Conservation (phyloP, 2,113 vertebrate genomes). For the Aptenodytes forsteri region DNA sequence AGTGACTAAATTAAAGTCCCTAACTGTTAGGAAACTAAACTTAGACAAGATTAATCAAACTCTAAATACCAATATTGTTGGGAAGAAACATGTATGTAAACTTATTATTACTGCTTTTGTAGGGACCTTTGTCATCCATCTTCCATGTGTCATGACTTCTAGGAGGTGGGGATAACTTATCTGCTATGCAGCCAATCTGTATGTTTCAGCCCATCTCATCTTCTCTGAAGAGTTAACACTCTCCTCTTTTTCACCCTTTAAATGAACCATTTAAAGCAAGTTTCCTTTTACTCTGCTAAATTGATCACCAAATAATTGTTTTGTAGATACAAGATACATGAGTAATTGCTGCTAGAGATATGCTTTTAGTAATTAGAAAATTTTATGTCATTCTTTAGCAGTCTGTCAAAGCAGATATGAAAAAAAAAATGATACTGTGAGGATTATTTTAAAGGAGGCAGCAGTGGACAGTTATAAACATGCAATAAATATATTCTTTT, state of each 20-base stretch:
- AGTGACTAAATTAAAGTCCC: neutral
- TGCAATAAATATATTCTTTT: neutral
- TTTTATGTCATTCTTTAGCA: neutral
- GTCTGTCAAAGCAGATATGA: neutral
- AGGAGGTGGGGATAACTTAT: neutral
- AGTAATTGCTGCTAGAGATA: neutral
- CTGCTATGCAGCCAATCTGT: neutral
- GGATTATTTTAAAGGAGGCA: neutral
- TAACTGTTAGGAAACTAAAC: neutral
- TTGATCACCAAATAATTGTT: neutral
- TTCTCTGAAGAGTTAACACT: neutral
- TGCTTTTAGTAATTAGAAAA: neutral
- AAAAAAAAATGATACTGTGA: neutral
- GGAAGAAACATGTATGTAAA: neutral
- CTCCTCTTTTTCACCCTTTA: neutral
- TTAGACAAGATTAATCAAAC: neutral
- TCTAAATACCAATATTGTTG: neutral
- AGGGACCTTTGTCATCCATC: neutral
- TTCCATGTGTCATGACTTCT: neutral
- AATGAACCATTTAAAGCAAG: neutral
- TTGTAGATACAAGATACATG: neutral
- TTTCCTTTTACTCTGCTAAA: neutral
- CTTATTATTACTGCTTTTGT: neutral
- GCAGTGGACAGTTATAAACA: neutral
- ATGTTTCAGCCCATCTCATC: neutral